Conservation (phyloP, 2,113 vertebrate genomes). For the Cyprinus carpio region DNA sequence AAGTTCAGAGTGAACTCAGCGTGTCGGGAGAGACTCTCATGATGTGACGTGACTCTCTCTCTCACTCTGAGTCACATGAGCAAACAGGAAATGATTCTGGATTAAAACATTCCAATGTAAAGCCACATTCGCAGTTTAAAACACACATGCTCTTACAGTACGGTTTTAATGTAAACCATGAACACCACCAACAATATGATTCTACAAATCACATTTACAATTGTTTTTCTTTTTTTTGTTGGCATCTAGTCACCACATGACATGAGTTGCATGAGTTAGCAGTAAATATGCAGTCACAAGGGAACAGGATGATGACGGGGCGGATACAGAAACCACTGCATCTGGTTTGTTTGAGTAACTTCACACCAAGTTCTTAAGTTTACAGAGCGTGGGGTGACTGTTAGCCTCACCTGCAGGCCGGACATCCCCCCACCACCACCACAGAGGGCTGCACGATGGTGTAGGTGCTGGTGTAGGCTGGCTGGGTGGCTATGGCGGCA, state of each 20-base stretch:
- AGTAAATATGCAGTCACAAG: neutral
- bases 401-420: slow-evolving; percentile 89
- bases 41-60: slow-evolving; percentile 12
- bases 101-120: neutral
- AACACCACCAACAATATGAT: neutral
- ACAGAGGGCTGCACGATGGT: slow-evolving; percentile 91
- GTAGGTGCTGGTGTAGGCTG: slow-evolving; percentile 78
- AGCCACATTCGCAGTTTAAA: neutral
- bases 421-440: slow-evolving; percentile 97
- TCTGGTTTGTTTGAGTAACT: neutral
- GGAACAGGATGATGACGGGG: neutral
- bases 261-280: neutral
- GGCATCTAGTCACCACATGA: neutral
- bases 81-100: slow-evolving; percentile 31
- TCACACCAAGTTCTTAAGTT: neutral
- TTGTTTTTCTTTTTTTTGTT: too few relatives aligned
- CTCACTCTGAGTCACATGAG: slow-evolving; percentile 40
- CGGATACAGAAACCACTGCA: neutral
- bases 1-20: neutral
- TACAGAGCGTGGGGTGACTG: neutral
- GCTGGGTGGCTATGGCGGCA: slow-evolving; percentile 74
- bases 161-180: neutral
- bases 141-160: neutral
- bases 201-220: neutral
- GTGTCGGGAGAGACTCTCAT: neutral